Percentiles rank a stretch among this genome's conserved stretches.
Conservation (phyloP, 2,888 invertebrate genomes). For the Glaucopsyche alexis region DNA sequence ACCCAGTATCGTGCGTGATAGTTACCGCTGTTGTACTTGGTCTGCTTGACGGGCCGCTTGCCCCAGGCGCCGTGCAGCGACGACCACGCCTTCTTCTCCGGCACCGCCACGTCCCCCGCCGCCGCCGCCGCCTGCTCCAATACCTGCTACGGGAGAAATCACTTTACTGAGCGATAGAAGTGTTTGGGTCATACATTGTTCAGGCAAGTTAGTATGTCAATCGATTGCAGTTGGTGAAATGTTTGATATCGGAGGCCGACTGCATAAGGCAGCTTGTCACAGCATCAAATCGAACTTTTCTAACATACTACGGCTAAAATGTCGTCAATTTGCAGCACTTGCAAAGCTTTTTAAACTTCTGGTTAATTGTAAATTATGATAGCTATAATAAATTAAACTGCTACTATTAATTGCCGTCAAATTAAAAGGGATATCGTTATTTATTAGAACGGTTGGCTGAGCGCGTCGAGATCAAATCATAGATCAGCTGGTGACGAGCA, state of each 20-base stretch:
- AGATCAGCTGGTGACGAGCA: not conserved
- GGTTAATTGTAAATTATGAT: too few relatives aligned
- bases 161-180: too few relatives aligned
- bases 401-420: not conserved
- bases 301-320: too few relatives aligned
- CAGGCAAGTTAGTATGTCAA: too few relatives aligned
- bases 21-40: slow-evolving; percentile 62
- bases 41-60: slow-evolving; percentile 80
- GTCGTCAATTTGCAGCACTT: too few relatives aligned
- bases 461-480: not conserved
- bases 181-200: too few relatives aligned
- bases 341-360: too few relatives aligned
- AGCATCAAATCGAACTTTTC: too few relatives aligned
- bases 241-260: too few relatives aligned
- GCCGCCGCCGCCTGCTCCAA: slow-evolving; percentile 10
- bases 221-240: too few relatives aligned
- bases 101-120: slow-evolving; percentile 47
- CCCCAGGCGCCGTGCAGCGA: slow-evolving; percentile 87
- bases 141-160: not conserved
- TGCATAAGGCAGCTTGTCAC: too few relatives aligned
- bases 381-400: too few relatives aligned
- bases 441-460: not conserved
- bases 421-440: not conserved
- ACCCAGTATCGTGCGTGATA: not conserved
- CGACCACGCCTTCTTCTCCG: slow-evolving; percentile 84